phyloP scores from a whole-genome alignment of 2,888 invertebrate species.

The Hypomecis atomaria region DNA sequence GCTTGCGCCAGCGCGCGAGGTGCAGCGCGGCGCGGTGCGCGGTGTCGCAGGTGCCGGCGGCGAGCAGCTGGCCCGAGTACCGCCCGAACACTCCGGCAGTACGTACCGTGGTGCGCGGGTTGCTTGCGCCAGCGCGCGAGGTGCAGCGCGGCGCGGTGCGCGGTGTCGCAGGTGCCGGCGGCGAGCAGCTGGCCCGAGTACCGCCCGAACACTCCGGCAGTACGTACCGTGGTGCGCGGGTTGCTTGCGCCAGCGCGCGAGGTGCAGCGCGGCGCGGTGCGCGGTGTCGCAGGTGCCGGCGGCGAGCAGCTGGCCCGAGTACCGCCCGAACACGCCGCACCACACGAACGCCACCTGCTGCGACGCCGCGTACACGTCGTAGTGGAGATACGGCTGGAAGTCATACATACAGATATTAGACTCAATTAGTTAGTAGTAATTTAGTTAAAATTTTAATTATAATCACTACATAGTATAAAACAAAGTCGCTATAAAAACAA shows the following conservation, averaged over 20 bases:
- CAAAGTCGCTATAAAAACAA: too few species aligned
- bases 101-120: neutral
- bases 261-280: slow-evolving; percentile 88
- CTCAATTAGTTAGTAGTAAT: too few species aligned
- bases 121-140: slow-evolving; percentile 88
- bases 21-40: slow-evolving; percentile 95
- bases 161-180: too few species aligned
- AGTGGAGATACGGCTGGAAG: slow-evolving; percentile 87
- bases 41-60: slow-evolving; percentile 93
- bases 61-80: slow-evolving; percentile 87
- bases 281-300: slow-evolving; percentile 73
- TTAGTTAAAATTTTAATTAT: too few species aligned
- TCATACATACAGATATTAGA: neutral
- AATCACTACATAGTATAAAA: too few species aligned
- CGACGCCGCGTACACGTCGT: slow-evolving; percentile 92
- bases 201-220: too few species aligned
- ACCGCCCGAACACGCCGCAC: slow-evolving; percentile 92
- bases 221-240: slow-evolving; percentile 8
- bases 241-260: slow-evolving; percentile 87
- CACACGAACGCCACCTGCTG: slow-evolving; percentile 94
- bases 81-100: too few species aligned
- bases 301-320: slow-evolving; percentile 88
- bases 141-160: slow-evolving; percentile 74
- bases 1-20: slow-evolving; percentile 88
- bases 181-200: too few species aligned